Evolutionary conservation across 2,113 vertebrate genomes (phyloP), one percentile per base, ranked within the genome.

Genomic region (Rhea americana): DNA sequence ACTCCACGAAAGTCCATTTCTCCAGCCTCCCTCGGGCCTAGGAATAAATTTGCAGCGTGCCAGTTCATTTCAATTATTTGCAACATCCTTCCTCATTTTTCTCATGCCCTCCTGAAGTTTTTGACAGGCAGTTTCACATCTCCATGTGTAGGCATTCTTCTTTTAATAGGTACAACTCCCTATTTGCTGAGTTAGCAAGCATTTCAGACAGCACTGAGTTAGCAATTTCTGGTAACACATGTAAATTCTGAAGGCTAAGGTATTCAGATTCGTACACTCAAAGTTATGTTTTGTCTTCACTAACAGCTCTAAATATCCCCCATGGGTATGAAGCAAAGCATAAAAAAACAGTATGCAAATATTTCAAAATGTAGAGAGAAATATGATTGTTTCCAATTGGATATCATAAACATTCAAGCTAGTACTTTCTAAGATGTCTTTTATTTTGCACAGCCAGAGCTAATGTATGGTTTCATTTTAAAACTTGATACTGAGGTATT

Each of bases 171-270:
- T 72, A 61, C 51, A 50, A 48, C 37, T 78, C 56, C 56, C 21
- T 22, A 3, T 67, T 50, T 82, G 74, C 82, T 93, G 93, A 94
- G 32, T 32, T 82, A 56, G 61, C 70, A 89, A 89, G 51, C 10
- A 28, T 32, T 50, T 37, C 70, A 83, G 81, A 74, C 68, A 56
- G 30, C 51, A 41, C 41, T 65, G 81, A 78, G 66, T 72, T 35
- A 79, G 77, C 51, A 78, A 37, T 89, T 94, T 82, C 70, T 70
- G 81, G 70, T 24, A 89, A 47, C 7, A 8, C 7, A 6, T 30
- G 70, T 37, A 50, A 26, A 78, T 92, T 90, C 74, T 78, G 76
- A 77, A 71, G 50, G 41, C 45, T 63, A 17, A 74, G 11, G 15
- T 26, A 75, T 50, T 37, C 79, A 35, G 45, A 20, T 43, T 75